These are phyloP conservation scores for Paratilapia polleni DNA, from an alignment of 2,113 vertebrate genomes.

Conservation along the genomic window DNA sequence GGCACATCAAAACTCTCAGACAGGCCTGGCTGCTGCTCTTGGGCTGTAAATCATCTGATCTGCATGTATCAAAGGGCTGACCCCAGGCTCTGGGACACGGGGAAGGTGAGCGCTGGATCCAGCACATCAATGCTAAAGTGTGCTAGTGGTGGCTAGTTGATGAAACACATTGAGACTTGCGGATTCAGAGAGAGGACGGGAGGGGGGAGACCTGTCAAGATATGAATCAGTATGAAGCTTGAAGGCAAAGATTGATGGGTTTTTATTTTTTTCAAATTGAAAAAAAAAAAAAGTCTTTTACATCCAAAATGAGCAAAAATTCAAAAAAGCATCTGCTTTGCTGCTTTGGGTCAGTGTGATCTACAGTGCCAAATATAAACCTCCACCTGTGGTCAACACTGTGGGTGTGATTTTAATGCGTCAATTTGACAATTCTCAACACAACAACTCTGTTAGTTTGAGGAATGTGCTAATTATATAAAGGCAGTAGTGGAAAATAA, in stretches of 20 bases:
- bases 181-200: not conserved
- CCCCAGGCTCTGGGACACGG: not conserved
- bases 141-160: conserved; percentile 7
- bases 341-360: not conserved
- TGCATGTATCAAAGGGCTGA: conserved; percentile 16
- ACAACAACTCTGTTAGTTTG: not conserved
- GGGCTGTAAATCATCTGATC: conserved; percentile 22
- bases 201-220: not conserved
- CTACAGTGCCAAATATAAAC: not conserved
- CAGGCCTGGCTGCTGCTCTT: not conserved
- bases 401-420: not conserved
- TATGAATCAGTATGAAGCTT: not conserved
- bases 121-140: not conserved
- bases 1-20: conserved; percentile 38
- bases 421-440: not conserved
- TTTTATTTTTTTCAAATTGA: not conserved
- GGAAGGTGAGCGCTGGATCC: conserved; percentile 3
- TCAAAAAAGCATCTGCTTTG: not conserved
- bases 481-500: not conserved
- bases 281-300: not conserved
- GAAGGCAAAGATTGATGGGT: not conserved
- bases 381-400: not conserved
- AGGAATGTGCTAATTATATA: not conserved
- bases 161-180: not conserved
- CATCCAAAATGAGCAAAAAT: not conserved